These are phyloP conservation scores for Agrochola macilenta DNA, from an alignment of 2,888 invertebrate genomes.

Conservation along the genomic window DNA sequence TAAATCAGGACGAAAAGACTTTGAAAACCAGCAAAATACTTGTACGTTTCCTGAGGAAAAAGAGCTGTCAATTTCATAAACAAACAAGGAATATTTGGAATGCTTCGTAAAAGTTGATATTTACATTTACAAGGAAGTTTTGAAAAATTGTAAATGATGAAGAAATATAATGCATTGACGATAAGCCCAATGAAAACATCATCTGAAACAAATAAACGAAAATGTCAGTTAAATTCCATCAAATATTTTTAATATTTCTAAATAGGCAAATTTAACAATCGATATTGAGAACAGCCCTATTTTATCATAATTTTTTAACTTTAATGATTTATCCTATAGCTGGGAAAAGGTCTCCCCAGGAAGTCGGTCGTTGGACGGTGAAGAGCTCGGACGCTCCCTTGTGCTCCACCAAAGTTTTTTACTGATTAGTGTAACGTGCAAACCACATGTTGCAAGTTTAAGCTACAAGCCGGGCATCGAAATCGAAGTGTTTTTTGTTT, in stretches of 20 bases:
- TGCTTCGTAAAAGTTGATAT: neutral
- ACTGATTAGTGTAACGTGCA: no score
- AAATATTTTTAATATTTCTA: no score
- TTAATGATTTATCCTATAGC: no score
- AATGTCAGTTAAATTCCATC: neutral
- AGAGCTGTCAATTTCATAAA: neutral
- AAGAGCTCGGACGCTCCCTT: no score
- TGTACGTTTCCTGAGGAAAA: constrained; percentile 2
- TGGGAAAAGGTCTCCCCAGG: no score
- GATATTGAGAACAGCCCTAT: neutral
- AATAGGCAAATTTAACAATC: neutral
- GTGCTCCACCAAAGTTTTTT: no score
- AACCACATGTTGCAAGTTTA: no score
- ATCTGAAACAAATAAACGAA: neutral
- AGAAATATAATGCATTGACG: neutral
- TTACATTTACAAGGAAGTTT: neutral
- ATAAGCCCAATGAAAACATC: neutral
- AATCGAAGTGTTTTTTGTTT: no score
- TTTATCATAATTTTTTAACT: no score
- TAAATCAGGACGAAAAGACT: neutral
- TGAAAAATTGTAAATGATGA: neutral
- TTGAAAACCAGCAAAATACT: neutral
- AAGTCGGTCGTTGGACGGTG: no score
- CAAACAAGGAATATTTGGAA: neutral
- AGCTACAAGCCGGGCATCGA: no score